A percentile compares a stretch with the other conserved stretches of the same genome.
Conservation (phyloP, 1,140 invertebrate genomes). For the Ostrea denselamellosa region DNA sequence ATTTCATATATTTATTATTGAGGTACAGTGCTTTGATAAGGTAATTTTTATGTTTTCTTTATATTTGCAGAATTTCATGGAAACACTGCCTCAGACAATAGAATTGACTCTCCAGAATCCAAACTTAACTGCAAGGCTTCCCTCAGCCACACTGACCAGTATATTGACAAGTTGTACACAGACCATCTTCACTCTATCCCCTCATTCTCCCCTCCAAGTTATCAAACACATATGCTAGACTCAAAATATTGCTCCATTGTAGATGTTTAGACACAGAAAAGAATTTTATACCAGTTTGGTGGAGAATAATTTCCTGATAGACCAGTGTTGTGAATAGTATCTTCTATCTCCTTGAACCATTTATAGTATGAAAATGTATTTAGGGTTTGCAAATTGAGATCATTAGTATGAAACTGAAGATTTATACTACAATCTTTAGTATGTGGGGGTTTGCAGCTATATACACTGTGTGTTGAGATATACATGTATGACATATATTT, state of each 20-base stretch:
- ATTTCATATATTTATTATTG: too few relatives aligned
- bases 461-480: neutral
- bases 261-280: neutral
- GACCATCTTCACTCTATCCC: neutral
- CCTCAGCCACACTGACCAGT: neutral
- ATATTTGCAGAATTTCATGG: conserved; percentile 70
- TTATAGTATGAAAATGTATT: neutral
- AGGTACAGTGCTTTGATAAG: too few relatives aligned
- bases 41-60: neutral
- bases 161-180: neutral
- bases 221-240: neutral
- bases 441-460: neutral
- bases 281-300: neutral
- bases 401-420: too few relatives aligned
- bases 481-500: conserved; percentile 1
- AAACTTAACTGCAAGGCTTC: neutral
- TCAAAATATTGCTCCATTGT: conserved; percentile 5
- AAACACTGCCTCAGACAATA: conserved; percentile 74
- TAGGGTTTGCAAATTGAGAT: too few relatives aligned
- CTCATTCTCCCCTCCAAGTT: conserved; percentile 29
- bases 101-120: conserved; percentile 63
- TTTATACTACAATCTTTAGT: too few relatives aligned
- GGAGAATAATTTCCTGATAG: neutral
- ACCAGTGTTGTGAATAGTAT: neutral
- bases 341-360: neutral